Evolutionary conservation across 2,888 invertebrate species (phyloP).

Genomic region (Emmelina monodactyla): DNA sequence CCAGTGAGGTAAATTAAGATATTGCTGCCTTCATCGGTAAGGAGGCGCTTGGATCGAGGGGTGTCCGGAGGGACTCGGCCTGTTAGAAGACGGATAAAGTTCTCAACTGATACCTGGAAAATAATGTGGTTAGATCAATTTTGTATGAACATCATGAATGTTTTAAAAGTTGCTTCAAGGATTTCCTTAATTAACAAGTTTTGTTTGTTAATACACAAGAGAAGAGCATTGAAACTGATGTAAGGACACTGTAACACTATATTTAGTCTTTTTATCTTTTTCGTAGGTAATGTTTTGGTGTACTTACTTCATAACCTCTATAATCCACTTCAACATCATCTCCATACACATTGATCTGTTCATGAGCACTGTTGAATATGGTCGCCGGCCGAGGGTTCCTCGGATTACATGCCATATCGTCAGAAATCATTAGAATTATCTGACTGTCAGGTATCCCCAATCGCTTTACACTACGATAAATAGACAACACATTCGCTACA

Average conservation of each 20-base stretch:
- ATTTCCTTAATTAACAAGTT: too few species aligned
- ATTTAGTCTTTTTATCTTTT: too few species aligned
- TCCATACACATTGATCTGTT: constrained; percentile 98
- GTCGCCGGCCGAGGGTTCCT: constrained; percentile 97
- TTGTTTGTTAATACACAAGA: too few species aligned
- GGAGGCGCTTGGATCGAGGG: constrained; percentile 91
- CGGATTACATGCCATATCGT: constrained; percentile 99
- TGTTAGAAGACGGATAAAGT: constrained; percentile 95
- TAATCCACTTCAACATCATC: constrained; percentile 99
- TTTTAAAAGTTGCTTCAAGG: too few species aligned
- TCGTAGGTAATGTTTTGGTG: too few species aligned
- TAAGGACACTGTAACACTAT: background rate
- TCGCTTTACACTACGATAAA: constrained; percentile 97
- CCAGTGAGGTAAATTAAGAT: constrained; percentile 94
- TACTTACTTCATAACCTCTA: constrained; percentile 83
- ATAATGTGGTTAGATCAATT: background rate
- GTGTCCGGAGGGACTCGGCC: constrained; percentile 92
- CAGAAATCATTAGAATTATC: constrained; percentile 99
- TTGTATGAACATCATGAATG: constrained; percentile 1
- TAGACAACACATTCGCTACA: constrained; percentile 97
- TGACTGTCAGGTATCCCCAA: constrained; percentile 99
- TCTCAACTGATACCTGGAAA: constrained; percentile 92
- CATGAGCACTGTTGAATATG: constrained; percentile 97
- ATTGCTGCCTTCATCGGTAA: constrained; percentile 97
- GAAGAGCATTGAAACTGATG: too few species aligned